Base-by-base conservation (phyloP, 2,797 vertebrate species). In the Adelosebastes latens region DNA sequence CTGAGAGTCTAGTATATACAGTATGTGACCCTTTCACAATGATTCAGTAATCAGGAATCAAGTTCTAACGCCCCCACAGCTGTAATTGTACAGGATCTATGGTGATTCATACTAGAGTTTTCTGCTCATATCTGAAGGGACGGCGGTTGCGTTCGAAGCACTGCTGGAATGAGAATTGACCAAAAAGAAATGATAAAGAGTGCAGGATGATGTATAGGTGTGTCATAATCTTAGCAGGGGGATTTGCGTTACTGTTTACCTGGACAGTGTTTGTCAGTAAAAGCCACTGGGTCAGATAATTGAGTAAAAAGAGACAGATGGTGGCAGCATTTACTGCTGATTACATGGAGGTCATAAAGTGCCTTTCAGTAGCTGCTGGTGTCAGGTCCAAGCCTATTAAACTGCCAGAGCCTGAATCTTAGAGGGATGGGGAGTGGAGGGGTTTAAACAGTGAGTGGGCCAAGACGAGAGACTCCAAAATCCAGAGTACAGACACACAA, bases 281-380 rank as follows among this genome's bases (percentile, higher is more conserved):
- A 95, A 94, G 91, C 90, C 94, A 94, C 77, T 94, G 94, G 94
- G 93, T 95, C 93, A 96, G 93, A 92, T 95, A 95, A 95, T 95
- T 95, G 93, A 93, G 89, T 94, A 91, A 93, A 93, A 94, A 91
- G 94, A 95, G 94, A 96, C 95, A 95, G 95, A 95, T 95, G 95
- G 95, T 88, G 91, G 93, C 88, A 88, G 90, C 91, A 87, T 96
- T 95, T 95, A 96, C 93, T 95, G 94, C 94, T 95, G 95, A 95
- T 95, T 95, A 95, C 94, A 95, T 92, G 88, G 84, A 94, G 92
- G 92, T 92, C 88, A 90, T 95, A 95, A 95, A 95, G 61, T 85
- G 87, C 88, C 79, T 88, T 85, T 92, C 94, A 91, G 90, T 92
- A 89, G 91, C 90, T 90, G 77, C 83, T 88, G 91, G 82, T 91